Evolutionary conservation across 2,113 vertebrate species (phyloP).

Genomic region (Pontoporia blainvillei): DNA sequence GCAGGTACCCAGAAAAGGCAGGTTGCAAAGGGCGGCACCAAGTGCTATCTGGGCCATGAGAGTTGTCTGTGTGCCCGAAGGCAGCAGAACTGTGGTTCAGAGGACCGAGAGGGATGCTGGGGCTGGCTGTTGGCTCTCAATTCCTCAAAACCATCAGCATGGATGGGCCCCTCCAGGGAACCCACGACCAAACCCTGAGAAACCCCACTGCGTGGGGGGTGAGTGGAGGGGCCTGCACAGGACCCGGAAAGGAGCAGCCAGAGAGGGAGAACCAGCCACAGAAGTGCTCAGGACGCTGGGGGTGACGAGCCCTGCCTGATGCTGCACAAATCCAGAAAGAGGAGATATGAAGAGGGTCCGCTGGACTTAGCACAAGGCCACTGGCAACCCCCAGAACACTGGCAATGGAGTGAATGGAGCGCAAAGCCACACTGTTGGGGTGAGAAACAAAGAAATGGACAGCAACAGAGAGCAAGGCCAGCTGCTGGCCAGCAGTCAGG

Average conservation of each 20-base stretch:
- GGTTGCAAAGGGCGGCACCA: neutral
- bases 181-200: slow-evolving; percentile 23
- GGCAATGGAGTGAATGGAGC: neutral
- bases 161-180: neutral
- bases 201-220: neutral
- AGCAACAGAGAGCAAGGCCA: neutral
- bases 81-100: neutral
- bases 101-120: neutral
- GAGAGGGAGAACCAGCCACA: neutral
- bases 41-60: neutral
- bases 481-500: neutral
- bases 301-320: too few species aligned
- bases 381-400: neutral
- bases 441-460: neutral
- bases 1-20: neutral
- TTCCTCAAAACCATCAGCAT: neutral
- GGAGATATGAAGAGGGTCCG: neutral
- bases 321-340: neutral
- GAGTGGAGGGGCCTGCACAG: neutral
- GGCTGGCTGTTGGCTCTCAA: neutral
- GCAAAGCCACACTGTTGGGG: neutral
- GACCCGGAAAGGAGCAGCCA: neutral
- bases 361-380: neutral
- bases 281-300: neutral
- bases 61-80: neutral